phyloP scores from a whole-genome alignment of 1,140 invertebrate genomes.

The Camponotus floridanus region DNA sequence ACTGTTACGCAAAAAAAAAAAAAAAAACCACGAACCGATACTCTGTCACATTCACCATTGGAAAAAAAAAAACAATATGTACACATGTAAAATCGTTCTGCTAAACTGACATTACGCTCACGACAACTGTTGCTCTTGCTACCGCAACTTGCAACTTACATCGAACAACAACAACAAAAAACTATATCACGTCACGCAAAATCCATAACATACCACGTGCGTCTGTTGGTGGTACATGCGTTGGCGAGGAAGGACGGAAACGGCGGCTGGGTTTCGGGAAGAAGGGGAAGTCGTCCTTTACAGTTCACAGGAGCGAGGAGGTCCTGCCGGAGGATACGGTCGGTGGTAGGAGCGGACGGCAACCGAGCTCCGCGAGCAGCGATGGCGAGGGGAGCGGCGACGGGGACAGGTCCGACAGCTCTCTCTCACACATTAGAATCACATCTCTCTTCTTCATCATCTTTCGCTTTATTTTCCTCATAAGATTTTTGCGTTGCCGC shows the following conservation, averaged over 20 bases:
- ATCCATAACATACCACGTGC: constrained; percentile 84
- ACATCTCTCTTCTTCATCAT: neutral
- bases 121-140: constrained; percentile 49
- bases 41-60: constrained; percentile 14
- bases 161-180: constrained; percentile 62
- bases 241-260: constrained; percentile 93
- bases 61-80: constrained; percentile 60
- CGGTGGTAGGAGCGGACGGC: constrained; percentile 90
- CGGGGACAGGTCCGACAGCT: constrained; percentile 90
- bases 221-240: constrained; percentile 85
- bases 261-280: constrained; percentile 97
- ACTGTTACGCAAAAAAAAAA: constrained; percentile 68
- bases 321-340: constrained; percentile 93
- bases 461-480: constrained; percentile 58
- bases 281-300: constrained; percentile 97
- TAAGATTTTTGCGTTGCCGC: constrained; percentile 34
- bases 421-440: constrained; percentile 40
- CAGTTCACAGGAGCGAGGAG: constrained; percentile 98
- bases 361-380: constrained; percentile 95
- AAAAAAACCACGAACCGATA: constrained; percentile 30
- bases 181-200: constrained; percentile 76
- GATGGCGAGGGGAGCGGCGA: constrained; percentile 95
- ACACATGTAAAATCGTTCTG: constrained; percentile 29
- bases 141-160: constrained; percentile 47
- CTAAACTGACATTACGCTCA: constrained; percentile 32